A percentile compares a stretch with the other conserved stretches of the same genome.
phyloP scores from a whole-genome alignment of 2,888 invertebrate species.

The Tetragonula carbonaria region DNA sequence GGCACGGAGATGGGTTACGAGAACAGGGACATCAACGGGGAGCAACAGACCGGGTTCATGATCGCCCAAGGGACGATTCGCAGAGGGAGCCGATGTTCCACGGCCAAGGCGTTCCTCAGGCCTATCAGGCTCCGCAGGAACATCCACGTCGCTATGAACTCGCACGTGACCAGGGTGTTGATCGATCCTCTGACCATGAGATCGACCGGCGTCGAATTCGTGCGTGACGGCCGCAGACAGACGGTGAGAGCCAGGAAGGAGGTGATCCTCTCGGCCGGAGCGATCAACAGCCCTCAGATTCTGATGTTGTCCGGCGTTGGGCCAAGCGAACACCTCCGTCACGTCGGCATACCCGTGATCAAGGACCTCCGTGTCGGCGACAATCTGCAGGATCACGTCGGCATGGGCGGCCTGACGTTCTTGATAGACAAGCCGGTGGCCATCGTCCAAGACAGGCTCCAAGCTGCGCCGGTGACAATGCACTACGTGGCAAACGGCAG shows the following conservation, averaged over 20 bases:
- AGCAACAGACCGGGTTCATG: constrained; percentile 91
- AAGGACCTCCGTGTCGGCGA: constrained; percentile 91
- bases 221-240: constrained; percentile 89
- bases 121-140: constrained; percentile 91
- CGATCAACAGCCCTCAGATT: constrained; percentile 96
- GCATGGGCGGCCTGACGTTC: constrained; percentile 93
- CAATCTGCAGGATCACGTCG: constrained; percentile 95
- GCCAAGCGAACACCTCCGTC: constrained; percentile 88
- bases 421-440: constrained; percentile 93
- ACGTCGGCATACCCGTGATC: constrained; percentile 90
- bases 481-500: constrained; percentile 91
- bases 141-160: constrained; percentile 92
- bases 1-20: constrained; percentile 93
- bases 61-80: constrained; percentile 93
- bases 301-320: constrained; percentile 96
- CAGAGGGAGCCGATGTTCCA: constrained; percentile 91
- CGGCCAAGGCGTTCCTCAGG: constrained; percentile 93
- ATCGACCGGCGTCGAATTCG: constrained; percentile 92
- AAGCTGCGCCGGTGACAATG: constrained; percentile 92
- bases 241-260: constrained; percentile 91
- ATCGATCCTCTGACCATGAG: constrained; percentile 90
- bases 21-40: constrained; percentile 93
- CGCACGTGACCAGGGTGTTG: constrained; percentile 91
- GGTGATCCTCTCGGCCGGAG: constrained; percentile 94
- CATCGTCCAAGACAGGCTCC: constrained; percentile 91